Evolutionary conservation across 2,888 invertebrate genomes (phyloP).

Genomic region (Caenorhabditis panamensis): DNA sequence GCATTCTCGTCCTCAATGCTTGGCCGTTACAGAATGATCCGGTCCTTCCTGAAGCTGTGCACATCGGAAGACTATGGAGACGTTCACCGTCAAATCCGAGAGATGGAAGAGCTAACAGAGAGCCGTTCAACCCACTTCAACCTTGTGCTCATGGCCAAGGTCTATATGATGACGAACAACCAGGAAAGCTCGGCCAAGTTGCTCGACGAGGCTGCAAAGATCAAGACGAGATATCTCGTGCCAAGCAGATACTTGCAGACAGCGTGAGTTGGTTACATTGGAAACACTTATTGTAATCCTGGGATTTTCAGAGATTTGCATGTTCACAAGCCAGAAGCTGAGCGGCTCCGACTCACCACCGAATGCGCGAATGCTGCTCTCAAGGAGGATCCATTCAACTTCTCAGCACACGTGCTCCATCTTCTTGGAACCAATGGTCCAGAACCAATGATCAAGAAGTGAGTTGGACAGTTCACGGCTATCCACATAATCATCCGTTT

Average conservation of each 20-base stretch:
- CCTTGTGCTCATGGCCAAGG: constrained; percentile 49
- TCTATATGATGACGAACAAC: constrained; percentile 61
- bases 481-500: not conserved
- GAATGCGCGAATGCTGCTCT: constrained; percentile 34
- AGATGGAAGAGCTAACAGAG: constrained; percentile 44
- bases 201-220: constrained; percentile 37
- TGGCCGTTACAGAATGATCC: constrained; percentile 33
- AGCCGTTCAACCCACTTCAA: constrained; percentile 48
- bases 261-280: constrained; percentile 34
- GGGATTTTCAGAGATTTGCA: constrained; percentile 40
- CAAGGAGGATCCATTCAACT: constrained; percentile 48
- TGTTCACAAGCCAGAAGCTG: constrained; percentile 43
- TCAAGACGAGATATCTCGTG: constrained; percentile 50
- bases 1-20: too few species aligned
- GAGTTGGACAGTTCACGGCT: not conserved
- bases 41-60: constrained; percentile 45
- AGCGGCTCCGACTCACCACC: constrained; percentile 33
- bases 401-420: constrained; percentile 58
- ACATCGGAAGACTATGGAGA: constrained; percentile 45
- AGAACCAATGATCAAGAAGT: constrained; percentile 45
- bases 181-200: constrained; percentile 30
- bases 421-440: constrained; percentile 55
- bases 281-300: not conserved
- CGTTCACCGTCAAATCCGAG: constrained; percentile 39
- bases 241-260: constrained; percentile 41